These are phyloP conservation scores for Dolichotis patagonum DNA, from an alignment of 2,113 vertebrate genomes.

Conservation along the genomic window DNA sequence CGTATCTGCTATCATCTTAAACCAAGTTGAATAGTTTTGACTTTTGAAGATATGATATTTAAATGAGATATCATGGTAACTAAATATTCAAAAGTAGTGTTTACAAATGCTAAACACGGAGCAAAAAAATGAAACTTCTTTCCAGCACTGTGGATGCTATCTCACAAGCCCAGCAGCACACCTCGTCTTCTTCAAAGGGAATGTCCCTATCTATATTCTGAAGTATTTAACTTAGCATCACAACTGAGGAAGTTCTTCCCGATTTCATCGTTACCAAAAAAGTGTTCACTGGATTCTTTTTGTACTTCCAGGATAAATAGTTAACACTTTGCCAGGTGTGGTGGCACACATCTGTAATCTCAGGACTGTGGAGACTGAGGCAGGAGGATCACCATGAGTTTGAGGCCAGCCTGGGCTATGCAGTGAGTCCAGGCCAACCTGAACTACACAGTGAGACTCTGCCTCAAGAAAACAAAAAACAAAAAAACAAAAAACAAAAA, in stretches of 20 bases:
- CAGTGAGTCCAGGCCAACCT: neutral
- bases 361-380: neutral
- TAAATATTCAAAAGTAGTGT: neutral
- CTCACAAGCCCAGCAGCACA: neutral
- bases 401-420: neutral
- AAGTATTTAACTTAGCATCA: neutral
- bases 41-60: neutral
- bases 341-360: neutral
- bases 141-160: neutral
- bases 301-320: neutral
- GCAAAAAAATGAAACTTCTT: conserved; percentile 1
- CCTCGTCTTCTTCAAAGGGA: neutral
- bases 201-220: neutral
- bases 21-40: neutral
- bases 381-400: neutral
- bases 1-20: neutral
- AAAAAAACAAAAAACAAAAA: too few relatives aligned
- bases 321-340: neutral
- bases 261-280: neutral
- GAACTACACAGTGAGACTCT: neutral
- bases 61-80: neutral
- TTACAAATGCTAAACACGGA: neutral
- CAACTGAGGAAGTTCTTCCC: neutral
- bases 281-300: neutral
- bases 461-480: neutral